phyloP scores from a whole-genome alignment of 53 echinoderm and acorn worm genomes.

The Paracentrotus lividus region DNA sequence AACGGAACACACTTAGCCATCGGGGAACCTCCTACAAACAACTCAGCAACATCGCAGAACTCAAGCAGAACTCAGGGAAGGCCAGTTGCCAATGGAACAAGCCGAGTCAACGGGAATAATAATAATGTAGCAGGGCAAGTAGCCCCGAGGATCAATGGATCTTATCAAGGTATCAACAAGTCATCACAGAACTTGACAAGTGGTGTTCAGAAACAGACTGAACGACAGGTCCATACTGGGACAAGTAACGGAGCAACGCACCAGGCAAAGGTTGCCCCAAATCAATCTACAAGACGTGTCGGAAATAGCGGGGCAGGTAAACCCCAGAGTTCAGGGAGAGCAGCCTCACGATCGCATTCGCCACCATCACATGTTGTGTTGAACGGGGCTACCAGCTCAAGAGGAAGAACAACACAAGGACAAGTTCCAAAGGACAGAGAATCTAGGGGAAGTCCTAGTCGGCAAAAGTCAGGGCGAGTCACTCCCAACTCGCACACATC shows the following conservation, averaged over 20 bases:
- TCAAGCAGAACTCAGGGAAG: slow-evolving; percentile 7
- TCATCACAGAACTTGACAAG: slow-evolving; percentile 45
- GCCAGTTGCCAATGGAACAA: slow-evolving; percentile 5
- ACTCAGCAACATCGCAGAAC: not conserved
- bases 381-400: not conserved
- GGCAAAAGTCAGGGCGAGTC: not conserved
- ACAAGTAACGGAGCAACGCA: slow-evolving; percentile 35
- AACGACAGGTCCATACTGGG: not conserved
- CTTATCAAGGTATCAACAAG: slow-evolving; percentile 5
- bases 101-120: slow-evolving; percentile 56
- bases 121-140: slow-evolving; percentile 46
- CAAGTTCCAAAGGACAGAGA: not conserved
- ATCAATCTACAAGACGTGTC: slow-evolving; percentile 22
- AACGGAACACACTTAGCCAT: slow-evolving; percentile 49
- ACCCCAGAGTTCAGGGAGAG: not conserved
- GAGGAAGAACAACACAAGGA: not conserved
- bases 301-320: not conserved
- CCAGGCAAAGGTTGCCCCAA: slow-evolving; percentile 33
- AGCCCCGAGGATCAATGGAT: slow-evolving; percentile 38
- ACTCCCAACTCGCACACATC: not conserved
- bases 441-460: not conserved
- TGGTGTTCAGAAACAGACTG: slow-evolving; percentile 20
- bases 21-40: slow-evolving; percentile 5
- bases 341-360: slow-evolving; percentile 34
- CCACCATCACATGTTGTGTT: slow-evolving; percentile 3